Evolutionary conservation across 2,888 invertebrate species (phyloP), one percentile per base, ranked within the genome.

Genomic region (Tetramorium bicarinatum): DNA sequence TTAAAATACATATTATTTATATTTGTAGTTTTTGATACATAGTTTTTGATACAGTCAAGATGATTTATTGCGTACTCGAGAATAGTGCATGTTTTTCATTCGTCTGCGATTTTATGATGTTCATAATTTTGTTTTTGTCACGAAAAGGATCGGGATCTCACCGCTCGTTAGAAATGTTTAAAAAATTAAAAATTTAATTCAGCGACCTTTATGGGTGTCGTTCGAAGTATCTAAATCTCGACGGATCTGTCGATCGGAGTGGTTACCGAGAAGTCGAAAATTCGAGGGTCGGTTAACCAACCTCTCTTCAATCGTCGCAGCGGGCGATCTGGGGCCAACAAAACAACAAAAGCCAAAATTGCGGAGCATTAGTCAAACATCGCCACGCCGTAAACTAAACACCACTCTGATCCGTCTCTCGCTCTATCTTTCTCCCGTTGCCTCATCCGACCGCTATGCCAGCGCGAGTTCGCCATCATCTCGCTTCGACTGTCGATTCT

Each of bases 291-390:
- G 91, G 90, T 89, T 91, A 91, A 88, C 91, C 90, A 84, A 85
- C 84, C 85, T 84, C 83, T 83, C 84, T 85, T 85, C 49, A 77
- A 84, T 61, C 38, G 75, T 86, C 90, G 52, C 90, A 89, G 90
- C 90, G 86, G 89, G 90, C 76, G 87, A 88, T 75, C 86, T 13
- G 38, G 54, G 61, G 64, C 82, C 83, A 86, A 84, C 88, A 87
- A 92, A 87, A 85, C 88, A 87, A 92, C 92, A 91, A 92, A 91
- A 89, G 91, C 83, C 84, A 85, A 90, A 91, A 92, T 91, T 87
- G 91, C 88, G 82, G 76, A 88, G 88, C 92, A 92, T 93, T 93
- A 91, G 92, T 92, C 92, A 92, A 92, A 92, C 92, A 90, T 90
- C 92, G 87, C 90, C 91, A 91, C 87, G 82, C 91, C 88, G 88